Percentiles rank a stretch among this genome's conserved stretches.
Conservation (phyloP, 2,888 invertebrate genomes). For the Polyommatus icarus region DNA sequence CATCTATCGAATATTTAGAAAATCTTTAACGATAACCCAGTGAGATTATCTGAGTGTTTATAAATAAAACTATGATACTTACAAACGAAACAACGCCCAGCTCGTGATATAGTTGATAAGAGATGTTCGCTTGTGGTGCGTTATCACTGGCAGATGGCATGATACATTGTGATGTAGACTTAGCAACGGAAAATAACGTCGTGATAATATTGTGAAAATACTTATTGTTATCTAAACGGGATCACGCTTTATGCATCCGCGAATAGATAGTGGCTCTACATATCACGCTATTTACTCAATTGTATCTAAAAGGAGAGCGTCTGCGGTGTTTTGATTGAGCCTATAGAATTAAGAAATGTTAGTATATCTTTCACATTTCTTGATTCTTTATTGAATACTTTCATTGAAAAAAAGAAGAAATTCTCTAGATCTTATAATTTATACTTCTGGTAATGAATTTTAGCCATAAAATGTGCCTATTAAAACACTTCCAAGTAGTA, state of each 20-base stretch:
- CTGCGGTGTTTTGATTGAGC: not conserved
- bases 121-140: not conserved
- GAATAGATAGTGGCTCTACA: not conserved
- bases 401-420: no score
- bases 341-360: no score
- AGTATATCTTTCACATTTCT: no score
- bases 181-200: constrained; percentile 4
- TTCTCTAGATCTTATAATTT: no score
- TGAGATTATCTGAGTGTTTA: not conserved
- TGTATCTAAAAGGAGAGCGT: not conserved
- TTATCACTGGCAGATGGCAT: not conserved
- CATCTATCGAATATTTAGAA: not conserved
- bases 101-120: constrained; percentile 7
- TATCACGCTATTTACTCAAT: not conserved
- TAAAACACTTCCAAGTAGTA: no score
- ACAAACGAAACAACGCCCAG: not conserved
- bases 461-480: no score
- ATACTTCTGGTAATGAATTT: no score
- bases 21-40: not conserved
- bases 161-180: constrained; percentile 4
- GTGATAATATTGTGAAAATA: not conserved
- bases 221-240: not conserved
- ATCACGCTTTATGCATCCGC: constrained; percentile 2
- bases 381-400: no score
- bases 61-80: not conserved